Percentiles rank a stretch among this genome's conserved stretches.
phyloP scores from a whole-genome alignment of 2,113 vertebrate species.

The Euleptes europaea region DNA sequence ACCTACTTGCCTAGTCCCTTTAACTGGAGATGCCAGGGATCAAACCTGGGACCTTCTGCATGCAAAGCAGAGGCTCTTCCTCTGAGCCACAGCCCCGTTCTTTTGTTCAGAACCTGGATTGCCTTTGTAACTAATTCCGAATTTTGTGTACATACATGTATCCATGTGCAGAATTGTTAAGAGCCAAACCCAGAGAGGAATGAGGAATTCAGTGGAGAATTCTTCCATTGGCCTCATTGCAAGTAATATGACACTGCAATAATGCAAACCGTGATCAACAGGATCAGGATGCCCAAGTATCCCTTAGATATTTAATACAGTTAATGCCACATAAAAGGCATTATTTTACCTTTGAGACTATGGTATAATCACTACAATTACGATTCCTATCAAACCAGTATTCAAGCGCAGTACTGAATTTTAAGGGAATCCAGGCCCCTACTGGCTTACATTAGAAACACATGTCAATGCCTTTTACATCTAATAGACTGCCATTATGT shows the following conservation, averaged over 20 bases:
- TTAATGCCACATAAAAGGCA: not conserved
- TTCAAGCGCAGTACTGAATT: not conserved
- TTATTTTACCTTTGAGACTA: not conserved
- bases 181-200: too few relatives aligned
- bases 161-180: not conserved
- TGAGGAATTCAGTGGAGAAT: not conserved
- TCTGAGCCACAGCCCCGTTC: too few relatives aligned
- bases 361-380: not conserved
- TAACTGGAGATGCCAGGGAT: too few relatives aligned
- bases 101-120: not conserved
- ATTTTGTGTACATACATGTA: not conserved
- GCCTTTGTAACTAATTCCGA: not conserved
- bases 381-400: not conserved
- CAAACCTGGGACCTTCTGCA: too few relatives aligned
- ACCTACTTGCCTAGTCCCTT: too few relatives aligned
- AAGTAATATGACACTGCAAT: not conserved
- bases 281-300: not conserved
- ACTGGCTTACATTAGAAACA: not conserved
- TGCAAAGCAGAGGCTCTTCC: too few relatives aligned
- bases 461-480: not conserved
- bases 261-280: not conserved
- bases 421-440: not conserved
- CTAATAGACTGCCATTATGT: slow-evolving; percentile 8
- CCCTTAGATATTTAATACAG: not conserved
- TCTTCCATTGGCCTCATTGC: not conserved